Percentiles rank a stretch among this genome's conserved stretches.
Conservation (phyloP, 2,888 invertebrate genomes). For the Archips xylosteana region DNA sequence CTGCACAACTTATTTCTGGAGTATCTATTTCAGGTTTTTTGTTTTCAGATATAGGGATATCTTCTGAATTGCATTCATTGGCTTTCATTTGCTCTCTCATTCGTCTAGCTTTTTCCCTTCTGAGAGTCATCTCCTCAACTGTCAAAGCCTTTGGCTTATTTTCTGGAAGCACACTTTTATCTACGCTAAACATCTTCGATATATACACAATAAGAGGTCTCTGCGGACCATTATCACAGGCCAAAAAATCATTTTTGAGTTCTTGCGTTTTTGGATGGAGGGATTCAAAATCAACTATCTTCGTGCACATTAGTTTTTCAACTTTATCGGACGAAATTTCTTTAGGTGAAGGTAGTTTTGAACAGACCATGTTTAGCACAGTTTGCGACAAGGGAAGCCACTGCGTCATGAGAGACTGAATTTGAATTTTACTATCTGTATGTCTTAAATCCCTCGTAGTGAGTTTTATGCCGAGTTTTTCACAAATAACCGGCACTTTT, state of each 20-base stretch:
- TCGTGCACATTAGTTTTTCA: conserved; percentile 92
- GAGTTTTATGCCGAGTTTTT: conserved; percentile 91
- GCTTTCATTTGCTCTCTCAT: conserved; percentile 86
- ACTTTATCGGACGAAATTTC: conserved; percentile 91
- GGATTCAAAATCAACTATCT: conserved; percentile 88
- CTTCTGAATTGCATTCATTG: conserved; percentile 54
- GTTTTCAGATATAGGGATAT: conserved; percentile 50
- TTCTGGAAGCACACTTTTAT: conserved; percentile 90
- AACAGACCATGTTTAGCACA: conserved; percentile 93
- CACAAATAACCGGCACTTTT: conserved; percentile 89
- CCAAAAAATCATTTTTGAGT: conserved; percentile 89
- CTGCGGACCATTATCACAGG: conserved; percentile 87
- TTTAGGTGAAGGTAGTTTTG: conserved; percentile 93
- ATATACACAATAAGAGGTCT: conserved; percentile 91
- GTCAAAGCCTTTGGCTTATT: conserved; percentile 92
- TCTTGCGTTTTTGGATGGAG: conserved; percentile 89
- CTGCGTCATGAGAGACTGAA: conserved; percentile 93
- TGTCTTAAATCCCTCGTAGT: conserved; percentile 91
- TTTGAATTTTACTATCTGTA: conserved; percentile 90
- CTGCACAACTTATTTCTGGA: conserved; percentile 52
- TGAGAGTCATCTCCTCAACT: conserved; percentile 88
- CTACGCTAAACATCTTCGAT: conserved; percentile 96
- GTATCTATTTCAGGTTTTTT: conserved; percentile 49
- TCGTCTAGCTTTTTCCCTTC: conserved; percentile 88
- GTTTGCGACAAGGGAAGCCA: conserved; percentile 95